Evolutionary conservation across 2,888 invertebrate genomes (phyloP), one percentile per base, ranked within the genome.

Genomic region (Athalia circularis): DNA sequence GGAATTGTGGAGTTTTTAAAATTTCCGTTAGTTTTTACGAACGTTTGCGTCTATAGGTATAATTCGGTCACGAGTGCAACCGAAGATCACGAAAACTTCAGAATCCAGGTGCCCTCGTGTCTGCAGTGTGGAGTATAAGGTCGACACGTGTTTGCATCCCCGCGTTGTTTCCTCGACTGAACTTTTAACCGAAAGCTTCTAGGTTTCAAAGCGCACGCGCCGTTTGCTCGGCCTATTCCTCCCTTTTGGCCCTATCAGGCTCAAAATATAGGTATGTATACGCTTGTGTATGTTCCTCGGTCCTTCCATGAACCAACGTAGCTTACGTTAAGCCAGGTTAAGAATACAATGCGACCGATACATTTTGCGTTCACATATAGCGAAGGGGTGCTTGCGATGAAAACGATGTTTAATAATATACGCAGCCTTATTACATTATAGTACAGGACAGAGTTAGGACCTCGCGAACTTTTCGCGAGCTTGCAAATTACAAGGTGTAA

Each of bases 261-360:
- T 72, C 59, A 72, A 72, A 72, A 29, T 29, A 29, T 29, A 29
- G 29, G 29, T 29, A 29, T 29, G 29, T 29, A 29, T 29, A 29
- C 29, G 29, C 29, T 29, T 29, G 29, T 29, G 29, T 29, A 29
- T 72, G 59, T 72, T 72, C 72, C 59, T 45, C 45, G 72, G 57
- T 57, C 57, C 59, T 72, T 72, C 59, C 72, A 65, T 65, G 77
- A 78, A 79, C 78, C 75, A 13, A 82, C 80, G 77, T 82, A 77
- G 80, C 81, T 81, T 81, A 82, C 65, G 79, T 81, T 81, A 79
- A 82, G 77, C 79, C 72, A 61, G 79, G 78, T 79, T 81, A 77
- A 81, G 79, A 82, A 79, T 74, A 65, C 67, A 13, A 57, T 59
- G 13, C 8, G 9, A 15, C 29, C 9, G 52, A 52, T 52, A 13